These are phyloP conservation scores for Lutjanus erythropterus DNA, from an alignment of 2,113 vertebrate genomes.

Conservation along the genomic window DNA sequence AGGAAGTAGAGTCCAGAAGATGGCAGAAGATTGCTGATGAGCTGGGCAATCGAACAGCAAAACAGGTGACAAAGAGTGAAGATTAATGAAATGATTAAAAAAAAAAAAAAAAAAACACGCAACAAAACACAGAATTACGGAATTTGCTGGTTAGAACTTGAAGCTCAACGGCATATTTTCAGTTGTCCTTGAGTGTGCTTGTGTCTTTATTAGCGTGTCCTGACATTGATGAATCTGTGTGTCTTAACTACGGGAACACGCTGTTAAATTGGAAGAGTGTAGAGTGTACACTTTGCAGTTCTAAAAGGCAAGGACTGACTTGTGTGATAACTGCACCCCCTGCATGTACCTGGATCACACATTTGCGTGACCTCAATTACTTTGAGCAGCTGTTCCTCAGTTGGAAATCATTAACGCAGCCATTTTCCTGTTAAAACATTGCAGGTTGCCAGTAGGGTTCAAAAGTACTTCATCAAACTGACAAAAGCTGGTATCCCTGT, in stretches of 20 bases:
- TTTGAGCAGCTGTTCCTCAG: slow-evolving; percentile 35
- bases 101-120: not conserved
- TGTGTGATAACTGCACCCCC: slow-evolving; percentile 19
- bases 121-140: not conserved
- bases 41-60: slow-evolving; percentile 95
- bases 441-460: slow-evolving; percentile 97
- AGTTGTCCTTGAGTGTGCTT: not conserved
- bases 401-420: slow-evolving; percentile 49
- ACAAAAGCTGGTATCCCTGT: slow-evolving; percentile 99
- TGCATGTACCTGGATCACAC: not conserved
- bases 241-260: not conserved
- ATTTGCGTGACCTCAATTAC: slow-evolving; percentile 26
- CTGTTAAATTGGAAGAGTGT: not conserved
- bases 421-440: slow-evolving; percentile 52
- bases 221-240: slow-evolving; percentile 10
- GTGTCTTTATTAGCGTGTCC: slow-evolving; percentile 4
- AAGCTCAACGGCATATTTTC: not conserved
- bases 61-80: slow-evolving; percentile 87
- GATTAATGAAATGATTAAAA: not conserved
- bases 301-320: slow-evolving; percentile 15
- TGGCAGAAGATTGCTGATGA: slow-evolving; percentile 99
- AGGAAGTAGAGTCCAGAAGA: slow-evolving; percentile 95
- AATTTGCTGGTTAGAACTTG: not conserved
- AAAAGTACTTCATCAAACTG: slow-evolving; percentile 99
- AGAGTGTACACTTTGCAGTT: not conserved